These are phyloP conservation scores for Aspidoscelis tigris DNA, from an alignment of 2,113 vertebrate genomes.

Conservation along the genomic window DNA sequence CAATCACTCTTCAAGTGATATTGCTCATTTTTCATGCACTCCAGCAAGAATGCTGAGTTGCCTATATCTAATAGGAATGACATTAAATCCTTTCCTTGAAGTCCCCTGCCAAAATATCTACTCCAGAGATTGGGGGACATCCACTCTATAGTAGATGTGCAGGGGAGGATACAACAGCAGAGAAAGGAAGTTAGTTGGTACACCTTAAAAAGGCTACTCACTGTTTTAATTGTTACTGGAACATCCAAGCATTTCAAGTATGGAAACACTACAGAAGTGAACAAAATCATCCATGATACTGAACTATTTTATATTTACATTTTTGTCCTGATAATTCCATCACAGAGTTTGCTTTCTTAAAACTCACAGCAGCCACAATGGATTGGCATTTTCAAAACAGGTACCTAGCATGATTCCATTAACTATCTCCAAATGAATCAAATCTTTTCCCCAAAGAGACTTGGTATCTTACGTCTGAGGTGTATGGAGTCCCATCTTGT, in stretches of 20 bases:
- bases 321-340: neutral
- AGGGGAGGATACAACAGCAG: neutral
- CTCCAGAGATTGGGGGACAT: no score
- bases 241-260: neutral
- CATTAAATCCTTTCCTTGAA: no score
- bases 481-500: constrained; percentile 87
- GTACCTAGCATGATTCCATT: neutral
- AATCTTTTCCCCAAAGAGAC: neutral
- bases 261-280: neutral
- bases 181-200: no score
- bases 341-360: neutral
- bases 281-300: neutral
- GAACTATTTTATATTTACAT: neutral
- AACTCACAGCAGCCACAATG: neutral
- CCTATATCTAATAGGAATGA: no score
- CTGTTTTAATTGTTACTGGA: neutral
- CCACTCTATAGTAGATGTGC: no score
- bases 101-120: no score
- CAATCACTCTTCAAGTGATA: no score
- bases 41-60: no score
- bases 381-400: neutral
- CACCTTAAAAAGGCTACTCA: neutral
- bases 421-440: neutral
- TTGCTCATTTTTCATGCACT: no score
- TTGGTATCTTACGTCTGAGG: constrained; percentile 82